phyloP scores from a whole-genome alignment of 2,888 invertebrate genomes.

The Drosophila kambysellisi region DNA sequence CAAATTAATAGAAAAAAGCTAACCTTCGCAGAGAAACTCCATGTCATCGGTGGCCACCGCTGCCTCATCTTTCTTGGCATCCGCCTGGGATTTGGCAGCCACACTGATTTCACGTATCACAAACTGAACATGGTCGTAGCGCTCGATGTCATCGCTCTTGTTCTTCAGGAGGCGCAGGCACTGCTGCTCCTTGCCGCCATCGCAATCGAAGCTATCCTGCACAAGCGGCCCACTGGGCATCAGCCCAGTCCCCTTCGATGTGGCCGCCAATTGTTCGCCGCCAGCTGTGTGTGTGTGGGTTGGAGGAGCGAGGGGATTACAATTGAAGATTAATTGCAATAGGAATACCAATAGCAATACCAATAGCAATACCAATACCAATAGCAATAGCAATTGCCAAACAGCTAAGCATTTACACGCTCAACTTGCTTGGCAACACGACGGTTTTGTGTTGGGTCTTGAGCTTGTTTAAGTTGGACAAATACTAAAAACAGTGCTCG shows the following conservation, averaged over 20 bases:
- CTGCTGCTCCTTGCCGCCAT: slow-evolving; percentile 81
- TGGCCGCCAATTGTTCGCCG: slow-evolving; percentile 60
- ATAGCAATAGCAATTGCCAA: slow-evolving; percentile 18
- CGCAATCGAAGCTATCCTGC: slow-evolving; percentile 81
- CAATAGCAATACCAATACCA: not conserved
- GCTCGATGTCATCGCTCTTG: slow-evolving; percentile 85
- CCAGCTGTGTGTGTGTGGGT: slow-evolving; percentile 19
- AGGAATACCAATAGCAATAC: slow-evolving; percentile 2
- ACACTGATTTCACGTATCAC: slow-evolving; percentile 93
- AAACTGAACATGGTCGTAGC: slow-evolving; percentile 95
- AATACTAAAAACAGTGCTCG: not conserved
- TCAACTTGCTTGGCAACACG: not conserved
- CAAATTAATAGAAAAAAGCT: slow-evolving; percentile 24
- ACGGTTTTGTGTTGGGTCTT: not conserved
- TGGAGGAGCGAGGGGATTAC: slow-evolving; percentile 11
- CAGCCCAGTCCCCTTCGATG: slow-evolving; percentile 41
- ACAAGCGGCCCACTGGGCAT: slow-evolving; percentile 51
- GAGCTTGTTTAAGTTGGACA: not conserved
- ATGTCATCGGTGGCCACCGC: slow-evolving; percentile 79
- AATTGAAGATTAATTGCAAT: slow-evolving; percentile 45
- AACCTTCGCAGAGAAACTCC: slow-evolving; percentile 84
- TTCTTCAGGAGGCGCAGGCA: slow-evolving; percentile 83
- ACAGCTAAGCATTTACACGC: not conserved
- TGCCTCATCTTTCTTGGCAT: slow-evolving; percentile 83
- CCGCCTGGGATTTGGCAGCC: slow-evolving; percentile 86